Percentiles rank a stretch among this genome's conserved stretches.
Evolutionary conservation across 2,888 invertebrate genomes (phyloP).

Genomic region (Sesia apiformis): DNA sequence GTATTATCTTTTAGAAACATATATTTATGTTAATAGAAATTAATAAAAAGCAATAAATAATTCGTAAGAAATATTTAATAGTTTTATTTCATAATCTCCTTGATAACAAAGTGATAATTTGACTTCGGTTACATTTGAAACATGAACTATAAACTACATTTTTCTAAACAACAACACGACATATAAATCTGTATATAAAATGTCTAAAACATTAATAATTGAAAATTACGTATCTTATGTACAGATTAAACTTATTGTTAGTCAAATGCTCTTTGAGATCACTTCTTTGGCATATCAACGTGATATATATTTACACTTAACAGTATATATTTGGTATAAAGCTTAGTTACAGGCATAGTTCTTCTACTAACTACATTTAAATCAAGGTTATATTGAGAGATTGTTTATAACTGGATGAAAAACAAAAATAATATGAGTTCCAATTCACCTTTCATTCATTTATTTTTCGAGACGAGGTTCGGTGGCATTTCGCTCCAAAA

Average conservation of each 20-base stretch:
- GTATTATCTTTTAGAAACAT: background rate
- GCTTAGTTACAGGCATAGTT: too few relatives aligned
- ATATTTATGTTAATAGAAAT: background rate
- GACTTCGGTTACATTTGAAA: background rate
- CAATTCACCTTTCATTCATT: too few relatives aligned
- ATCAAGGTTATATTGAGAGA: too few relatives aligned
- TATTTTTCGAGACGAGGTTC: too few relatives aligned
- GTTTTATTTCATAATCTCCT: background rate
- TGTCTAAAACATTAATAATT: background rate
- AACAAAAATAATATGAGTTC: too few relatives aligned
- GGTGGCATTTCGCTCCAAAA: too few relatives aligned
- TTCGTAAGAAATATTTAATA: background rate
- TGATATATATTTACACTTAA: background rate
- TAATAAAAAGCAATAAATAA: background rate
- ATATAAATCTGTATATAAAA: background rate
- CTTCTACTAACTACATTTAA: too few relatives aligned
- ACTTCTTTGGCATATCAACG: background rate
- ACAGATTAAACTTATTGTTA: slow-evolving; percentile 2
- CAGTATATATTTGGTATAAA: too few relatives aligned
- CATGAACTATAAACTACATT: background rate
- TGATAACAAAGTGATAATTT: background rate
- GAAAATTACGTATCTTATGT: background rate
- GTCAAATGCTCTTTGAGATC: slow-evolving; percentile 6
- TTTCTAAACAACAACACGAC: background rate
- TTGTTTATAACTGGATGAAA: too few relatives aligned